Evolutionary conservation across 92 coral and sea anemone genomes (phyloP), one percentile per base, ranked within the genome.

Genomic region (Epizoanthus scotinus): DNA sequence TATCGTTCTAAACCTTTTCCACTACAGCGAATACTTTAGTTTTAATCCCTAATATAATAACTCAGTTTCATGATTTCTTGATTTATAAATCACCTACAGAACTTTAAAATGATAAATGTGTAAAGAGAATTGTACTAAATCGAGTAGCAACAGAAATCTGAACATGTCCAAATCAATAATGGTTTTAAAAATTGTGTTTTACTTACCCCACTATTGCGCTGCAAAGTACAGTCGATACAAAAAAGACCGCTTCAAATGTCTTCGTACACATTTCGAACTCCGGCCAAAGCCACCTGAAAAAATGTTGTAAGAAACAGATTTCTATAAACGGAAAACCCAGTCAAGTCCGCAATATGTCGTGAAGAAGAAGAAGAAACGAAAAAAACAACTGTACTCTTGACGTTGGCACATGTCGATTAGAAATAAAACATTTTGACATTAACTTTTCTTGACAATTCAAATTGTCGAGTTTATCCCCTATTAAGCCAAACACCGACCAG

Each of bases 371-470:
- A 50, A 28, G 40, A 6, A 22, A 5, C 40, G 24, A 13, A 5
- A 10, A 17, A 44, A 44, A 2, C 52, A 8, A 44, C 9, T 44
- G 52, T 24, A 21, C 3, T 12, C 61, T 71, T 54, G 19, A 19
- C 78, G 29, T 19, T 14, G 61, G 29, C 40, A 54, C 18, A 75
- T 18, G 81, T 20, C 81, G 68, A 50, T 75, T 59, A 21, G 56
- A 73, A 75, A 36, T 57, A 68, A 75, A 59, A 59, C 55, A 38
- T 75, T 59, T 75, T 75, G 81, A 75, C 81, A 75, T 54, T 42
- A 75, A 59, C 24, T 8, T 59, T 75, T 75, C 50, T 36, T 31
- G 44, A 38, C 53, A 22, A 58, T 59, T 14, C 67, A 75, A 75
- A 10, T 58, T 58, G 61, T 75, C 42, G 44, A 38, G 60, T 75